These are phyloP conservation scores for Phrixothrix hirtus DNA, from an alignment of 2,888 invertebrate genomes.

Conservation along the genomic window DNA sequence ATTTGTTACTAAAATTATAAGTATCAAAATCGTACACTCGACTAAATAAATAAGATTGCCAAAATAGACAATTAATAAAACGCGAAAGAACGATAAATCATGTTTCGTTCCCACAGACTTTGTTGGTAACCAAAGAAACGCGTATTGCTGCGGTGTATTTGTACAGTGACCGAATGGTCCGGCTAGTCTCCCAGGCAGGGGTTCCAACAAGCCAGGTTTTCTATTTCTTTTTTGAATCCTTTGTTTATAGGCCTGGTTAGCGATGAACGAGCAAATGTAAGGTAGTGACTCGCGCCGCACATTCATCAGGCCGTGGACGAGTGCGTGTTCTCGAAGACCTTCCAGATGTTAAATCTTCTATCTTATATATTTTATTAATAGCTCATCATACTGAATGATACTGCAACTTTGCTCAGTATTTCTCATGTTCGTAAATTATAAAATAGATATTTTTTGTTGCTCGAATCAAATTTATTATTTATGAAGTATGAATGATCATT, in stretches of 20 bases:
- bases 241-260: constrained; percentile 42
- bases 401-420: constrained; percentile 7
- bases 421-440: constrained; percentile 10
- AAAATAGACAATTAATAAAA: not conserved
- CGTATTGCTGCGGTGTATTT: constrained; percentile 12
- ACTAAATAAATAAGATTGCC: too few species aligned
- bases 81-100: not conserved
- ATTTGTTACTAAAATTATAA: too few species aligned
- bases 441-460: constrained; percentile 1
- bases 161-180: constrained; percentile 26
- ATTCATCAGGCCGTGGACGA: constrained; percentile 11
- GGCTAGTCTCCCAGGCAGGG: constrained; percentile 38
- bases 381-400: constrained; percentile 8
- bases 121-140: not conserved
- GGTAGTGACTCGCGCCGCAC: constrained; percentile 20
- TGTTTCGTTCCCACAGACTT: not conserved
- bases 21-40: too few species aligned
- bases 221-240: constrained; percentile 39
- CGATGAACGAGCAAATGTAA: constrained; percentile 36
- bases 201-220: constrained; percentile 41
- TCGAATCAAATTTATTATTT: constrained; percentile 8
- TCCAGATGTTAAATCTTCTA: not conserved
- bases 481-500: not conserved
- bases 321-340: constrained; percentile 13
- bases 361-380: constrained; percentile 5